A percentile compares a stretch with the other conserved stretches of the same genome.
Evolutionary conservation across 2,113 vertebrate species (phyloP).

Genomic region (Ranitomeya imitator): DNA sequence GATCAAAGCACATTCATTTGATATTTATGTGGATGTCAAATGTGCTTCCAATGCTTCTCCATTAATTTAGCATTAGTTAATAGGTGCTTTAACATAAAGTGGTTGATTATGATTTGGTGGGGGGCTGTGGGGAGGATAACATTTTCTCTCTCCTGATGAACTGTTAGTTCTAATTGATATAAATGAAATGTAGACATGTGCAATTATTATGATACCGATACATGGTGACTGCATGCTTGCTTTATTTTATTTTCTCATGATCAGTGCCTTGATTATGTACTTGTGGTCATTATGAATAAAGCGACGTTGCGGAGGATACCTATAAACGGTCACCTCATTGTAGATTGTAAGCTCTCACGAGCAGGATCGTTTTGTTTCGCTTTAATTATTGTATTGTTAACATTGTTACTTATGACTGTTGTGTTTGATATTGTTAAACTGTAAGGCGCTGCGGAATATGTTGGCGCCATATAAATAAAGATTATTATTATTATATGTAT

Average conservation of each 20-base stretch:
- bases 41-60: slow-evolving; percentile 63
- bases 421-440: too few relatives aligned
- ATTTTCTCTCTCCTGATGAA: slow-evolving; percentile 66
- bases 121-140: slow-evolving; percentile 66
- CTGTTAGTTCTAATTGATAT: slow-evolving; percentile 64
- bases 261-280: too few relatives aligned
- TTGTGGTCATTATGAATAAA: not conserved
- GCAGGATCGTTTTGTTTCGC: too few relatives aligned
- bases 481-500: too few relatives aligned
- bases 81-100: slow-evolving; percentile 71
- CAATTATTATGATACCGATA: not conserved
- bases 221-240: not conserved
- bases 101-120: slow-evolving; percentile 71
- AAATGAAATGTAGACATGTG: slow-evolving; percentile 11
- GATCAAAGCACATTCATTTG: slow-evolving; percentile 64
- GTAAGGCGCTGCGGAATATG: too few relatives aligned
- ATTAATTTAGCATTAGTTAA: slow-evolving; percentile 71
- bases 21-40: slow-evolving; percentile 67
- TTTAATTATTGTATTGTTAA: too few relatives aligned
- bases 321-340: not conserved
- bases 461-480: too few relatives aligned
- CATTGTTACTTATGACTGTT: too few relatives aligned
- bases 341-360: too few relatives aligned
- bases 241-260: not conserved
- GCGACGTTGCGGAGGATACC: not conserved